Percentiles rank a stretch among this genome's conserved stretches.
Conservation (phyloP, 1,140 invertebrate genomes). For the Euura saliciscinereae region DNA sequence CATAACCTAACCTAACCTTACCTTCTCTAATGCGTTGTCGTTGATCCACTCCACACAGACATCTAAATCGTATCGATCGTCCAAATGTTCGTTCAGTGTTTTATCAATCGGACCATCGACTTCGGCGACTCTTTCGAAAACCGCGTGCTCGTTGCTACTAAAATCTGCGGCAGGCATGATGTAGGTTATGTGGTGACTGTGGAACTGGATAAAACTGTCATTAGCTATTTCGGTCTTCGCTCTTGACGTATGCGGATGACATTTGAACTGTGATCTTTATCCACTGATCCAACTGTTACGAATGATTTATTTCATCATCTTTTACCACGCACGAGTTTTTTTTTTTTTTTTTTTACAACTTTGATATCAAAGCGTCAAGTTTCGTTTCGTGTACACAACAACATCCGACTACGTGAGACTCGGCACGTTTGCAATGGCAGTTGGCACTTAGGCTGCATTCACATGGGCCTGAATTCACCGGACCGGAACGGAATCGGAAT, state of each 20-base stretch:
- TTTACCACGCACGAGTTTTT: neutral
- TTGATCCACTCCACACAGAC: conserved; percentile 72
- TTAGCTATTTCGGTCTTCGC: too few relatives aligned
- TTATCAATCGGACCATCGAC: neutral
- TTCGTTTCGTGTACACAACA: neutral
- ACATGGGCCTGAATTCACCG: too few relatives aligned
- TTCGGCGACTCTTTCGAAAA: neutral
- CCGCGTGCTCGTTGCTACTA: neutral
- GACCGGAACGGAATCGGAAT: too few relatives aligned
- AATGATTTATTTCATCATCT: neutral
- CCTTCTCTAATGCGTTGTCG: conserved; percentile 68
- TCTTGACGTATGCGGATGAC: too few relatives aligned
- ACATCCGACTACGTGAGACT: neutral
- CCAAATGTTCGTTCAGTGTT: conserved; percentile 35
- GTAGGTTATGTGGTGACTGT: too few relatives aligned
- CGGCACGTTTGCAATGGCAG: neutral
- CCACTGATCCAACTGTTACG: neutral
- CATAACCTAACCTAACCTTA: conserved; percentile 46
- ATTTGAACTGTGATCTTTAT: neutral
- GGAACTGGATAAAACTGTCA: too few relatives aligned
- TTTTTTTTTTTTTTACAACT: neutral
- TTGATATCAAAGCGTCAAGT: neutral
- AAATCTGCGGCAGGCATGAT: neutral
- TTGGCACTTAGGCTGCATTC: too few relatives aligned
- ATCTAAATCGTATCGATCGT: conserved; percentile 59